phyloP scores from a whole-genome alignment of 2,888 invertebrate species.

The Cataglyphis albicans region DNA sequence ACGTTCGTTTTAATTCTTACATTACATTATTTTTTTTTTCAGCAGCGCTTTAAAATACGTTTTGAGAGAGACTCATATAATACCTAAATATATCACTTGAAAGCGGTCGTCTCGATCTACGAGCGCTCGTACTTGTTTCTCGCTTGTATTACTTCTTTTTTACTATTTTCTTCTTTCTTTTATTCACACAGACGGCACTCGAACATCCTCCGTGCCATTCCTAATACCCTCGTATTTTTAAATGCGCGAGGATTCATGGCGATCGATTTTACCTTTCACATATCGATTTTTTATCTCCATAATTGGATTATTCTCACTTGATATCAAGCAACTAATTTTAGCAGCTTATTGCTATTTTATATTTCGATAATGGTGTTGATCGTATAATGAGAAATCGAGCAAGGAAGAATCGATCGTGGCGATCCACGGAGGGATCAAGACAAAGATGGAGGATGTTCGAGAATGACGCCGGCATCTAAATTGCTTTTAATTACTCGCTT shows the following conservation, averaged over 20 bases:
- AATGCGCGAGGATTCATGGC: slow-evolving; percentile 34
- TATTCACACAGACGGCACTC: slow-evolving; percentile 30
- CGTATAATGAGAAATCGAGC: neutral
- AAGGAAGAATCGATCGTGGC: slow-evolving; percentile 43
- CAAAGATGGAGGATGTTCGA: slow-evolving; percentile 55
- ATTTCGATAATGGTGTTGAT: slow-evolving; percentile 6
- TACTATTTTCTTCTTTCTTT: slow-evolving; percentile 24
- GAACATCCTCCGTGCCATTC: slow-evolving; percentile 58
- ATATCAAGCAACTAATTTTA: slow-evolving; percentile 19
- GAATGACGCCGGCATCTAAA: slow-evolving; percentile 70
- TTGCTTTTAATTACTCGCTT: slow-evolving; percentile 57
- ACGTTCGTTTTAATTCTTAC: slow-evolving; percentile 74
- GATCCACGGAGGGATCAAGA: slow-evolving; percentile 3
- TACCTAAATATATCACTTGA: slow-evolving; percentile 82
- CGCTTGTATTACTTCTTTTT: neutral
- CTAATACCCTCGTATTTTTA: slow-evolving; percentile 22
- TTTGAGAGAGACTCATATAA: slow-evolving; percentile 66
- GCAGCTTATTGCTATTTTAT: slow-evolving; percentile 51
- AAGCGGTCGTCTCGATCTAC: slow-evolving; percentile 81
- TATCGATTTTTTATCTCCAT: neutral
- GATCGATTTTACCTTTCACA: neutral
- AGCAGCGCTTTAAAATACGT: slow-evolving; percentile 38
- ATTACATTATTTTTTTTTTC: slow-evolving; percentile 43
- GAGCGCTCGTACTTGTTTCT: slow-evolving; percentile 76
- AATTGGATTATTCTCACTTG: slow-evolving; percentile 5